Evolutionary conservation across 2,113 vertebrate species (phyloP), one percentile per base, ranked within the genome.

Genomic region (Strix aluco): DNA sequence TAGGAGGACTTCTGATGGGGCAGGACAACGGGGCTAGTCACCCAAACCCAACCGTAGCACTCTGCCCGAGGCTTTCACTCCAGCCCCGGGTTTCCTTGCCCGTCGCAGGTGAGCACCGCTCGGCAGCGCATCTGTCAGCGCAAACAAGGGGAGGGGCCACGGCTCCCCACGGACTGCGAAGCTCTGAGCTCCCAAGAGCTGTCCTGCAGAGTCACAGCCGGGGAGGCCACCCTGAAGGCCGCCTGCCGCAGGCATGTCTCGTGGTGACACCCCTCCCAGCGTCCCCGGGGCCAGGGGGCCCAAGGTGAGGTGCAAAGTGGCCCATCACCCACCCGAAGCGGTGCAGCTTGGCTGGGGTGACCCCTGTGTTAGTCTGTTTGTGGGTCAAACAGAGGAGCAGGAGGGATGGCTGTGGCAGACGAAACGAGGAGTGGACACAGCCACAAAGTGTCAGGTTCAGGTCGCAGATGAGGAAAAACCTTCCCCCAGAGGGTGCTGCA

Each of bases 71-170:
- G 34, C 44, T 59, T 22, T 46, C 10, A 8, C 21, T 26, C 72
- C 11, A 51, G 70, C 18, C 59, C 25, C 16, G 5, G 40, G 30
- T 44, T 42, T 27, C 36, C 29, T 30, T 5, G 6, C 40, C 77
- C 2, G 0, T 13, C 2, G 0, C 14, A 17, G 54, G 5, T 10
- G 9, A 69, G 54, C 25, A 1, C 6, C 1, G 4, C 69, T 42
- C 40, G 11, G 55, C 69, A 27, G 61, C 34, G 2, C 10, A 0
- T 26, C 54, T 26, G 6, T 55, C 8, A 63, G 46, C 23, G 10
- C 52, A 7, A 22, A 13, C 21, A 2, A 10, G 67, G 46, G 44
- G 30, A 62, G 42, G 55, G 30, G 36, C 36, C 40, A 7, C 49
- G 49, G 32, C 34, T 47, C 18, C 40, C 54, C 34, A 4, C 2